Percentiles rank a stretch among this genome's conserved stretches.
These are phyloP conservation scores for Dicrostonyx torquatus DNA, from an alignment of 2,797 vertebrate species.

Conservation along the genomic window DNA sequence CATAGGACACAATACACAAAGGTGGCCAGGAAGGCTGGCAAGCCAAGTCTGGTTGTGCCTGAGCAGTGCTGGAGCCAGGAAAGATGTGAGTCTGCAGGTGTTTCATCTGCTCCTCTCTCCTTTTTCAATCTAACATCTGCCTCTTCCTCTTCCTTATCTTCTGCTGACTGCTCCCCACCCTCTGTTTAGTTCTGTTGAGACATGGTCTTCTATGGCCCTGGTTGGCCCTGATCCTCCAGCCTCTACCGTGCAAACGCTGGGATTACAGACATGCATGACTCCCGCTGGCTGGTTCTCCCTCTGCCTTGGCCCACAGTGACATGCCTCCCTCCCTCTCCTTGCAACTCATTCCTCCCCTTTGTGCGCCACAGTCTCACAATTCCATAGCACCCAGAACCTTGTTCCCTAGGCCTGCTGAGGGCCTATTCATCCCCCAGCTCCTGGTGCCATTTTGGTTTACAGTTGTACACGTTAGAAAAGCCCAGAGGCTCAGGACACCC, in stretches of 20 bases:
- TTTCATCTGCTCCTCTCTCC: neutral
- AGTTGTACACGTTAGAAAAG: neutral
- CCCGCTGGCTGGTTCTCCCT: neutral
- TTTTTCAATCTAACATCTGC: neutral
- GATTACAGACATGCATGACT: neutral
- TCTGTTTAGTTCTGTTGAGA: neutral
- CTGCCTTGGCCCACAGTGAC: neutral
- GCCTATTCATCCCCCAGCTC: neutral
- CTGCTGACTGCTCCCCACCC: neutral
- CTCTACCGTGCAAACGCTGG: neutral
- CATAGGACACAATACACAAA: neutral
- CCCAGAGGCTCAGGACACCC: neutral
- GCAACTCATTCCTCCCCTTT: neutral
- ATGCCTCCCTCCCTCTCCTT: neutral
- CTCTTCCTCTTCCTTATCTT: neutral
- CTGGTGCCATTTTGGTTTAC: neutral
- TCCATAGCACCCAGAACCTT: neutral
- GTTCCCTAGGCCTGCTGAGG: neutral
- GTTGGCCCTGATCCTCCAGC: neutral
- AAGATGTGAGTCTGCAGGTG: neutral
- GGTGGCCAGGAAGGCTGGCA: neutral
- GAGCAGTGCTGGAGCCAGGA: neutral
- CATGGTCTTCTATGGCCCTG: neutral
- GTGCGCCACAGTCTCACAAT: neutral
- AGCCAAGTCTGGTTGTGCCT: neutral